These are phyloP conservation scores for Dasyprocta punctata DNA, from an alignment of 2,113 vertebrate species.

Conservation along the genomic window DNA sequence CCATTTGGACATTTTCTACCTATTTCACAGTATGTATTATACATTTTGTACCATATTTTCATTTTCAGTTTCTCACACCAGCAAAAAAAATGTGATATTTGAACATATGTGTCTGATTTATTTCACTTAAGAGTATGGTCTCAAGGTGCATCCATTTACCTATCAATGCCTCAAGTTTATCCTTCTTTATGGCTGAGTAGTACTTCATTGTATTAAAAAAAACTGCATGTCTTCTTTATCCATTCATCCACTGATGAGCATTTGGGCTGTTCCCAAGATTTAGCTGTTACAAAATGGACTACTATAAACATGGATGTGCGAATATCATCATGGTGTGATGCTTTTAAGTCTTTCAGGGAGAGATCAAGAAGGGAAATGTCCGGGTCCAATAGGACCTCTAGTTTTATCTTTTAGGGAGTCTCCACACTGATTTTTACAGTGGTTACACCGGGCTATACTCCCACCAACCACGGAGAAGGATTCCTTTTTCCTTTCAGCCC, in stretches of 20 bases:
- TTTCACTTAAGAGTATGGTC: neutral
- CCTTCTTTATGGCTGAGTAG: neutral
- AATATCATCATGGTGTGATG: neutral
- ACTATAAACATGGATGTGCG: neutral
- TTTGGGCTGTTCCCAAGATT: neutral
- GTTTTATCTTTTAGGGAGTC: neutral
- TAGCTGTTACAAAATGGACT: neutral
- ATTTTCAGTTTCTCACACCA: neutral
- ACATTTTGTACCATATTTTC: neutral
- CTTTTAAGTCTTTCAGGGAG: neutral
- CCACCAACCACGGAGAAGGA: neutral
- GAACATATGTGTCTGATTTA: neutral
- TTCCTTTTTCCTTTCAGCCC: neutral
- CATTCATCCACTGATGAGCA: neutral
- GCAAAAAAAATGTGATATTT: neutral
- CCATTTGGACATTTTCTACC: neutral
- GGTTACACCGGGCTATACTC: neutral
- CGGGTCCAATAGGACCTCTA: neutral
- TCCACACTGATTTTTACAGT: neutral
- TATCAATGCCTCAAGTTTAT: neutral
- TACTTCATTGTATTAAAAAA: neutral
- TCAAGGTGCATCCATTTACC: neutral
- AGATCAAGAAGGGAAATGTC: neutral
- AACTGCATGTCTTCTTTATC: neutral
- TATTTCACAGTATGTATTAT: neutral